These are phyloP conservation scores for Polyommatus iphigenia DNA, from an alignment of 2,888 invertebrate genomes.

Conservation along the genomic window DNA sequence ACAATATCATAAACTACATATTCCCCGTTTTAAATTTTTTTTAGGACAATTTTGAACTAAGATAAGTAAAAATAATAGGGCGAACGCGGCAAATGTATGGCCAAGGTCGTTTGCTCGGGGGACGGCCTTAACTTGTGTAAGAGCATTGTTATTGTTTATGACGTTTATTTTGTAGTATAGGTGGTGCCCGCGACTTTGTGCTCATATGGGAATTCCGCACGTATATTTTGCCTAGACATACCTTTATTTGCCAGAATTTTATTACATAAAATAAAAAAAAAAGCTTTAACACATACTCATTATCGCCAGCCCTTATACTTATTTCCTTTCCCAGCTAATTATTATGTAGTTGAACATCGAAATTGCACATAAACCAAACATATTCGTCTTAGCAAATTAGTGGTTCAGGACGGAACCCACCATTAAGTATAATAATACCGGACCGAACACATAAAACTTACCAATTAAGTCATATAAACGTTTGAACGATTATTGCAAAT, in stretches of 20 bases:
- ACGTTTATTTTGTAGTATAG: neutral
- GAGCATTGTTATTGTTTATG: neutral
- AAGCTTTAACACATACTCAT: too few relatives aligned
- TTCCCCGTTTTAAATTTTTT: too few relatives aligned
- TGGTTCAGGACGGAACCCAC: neutral
- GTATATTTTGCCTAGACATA: too few relatives aligned
- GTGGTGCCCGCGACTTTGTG: too few relatives aligned
- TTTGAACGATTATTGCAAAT: neutral
- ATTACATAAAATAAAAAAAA: too few relatives aligned
- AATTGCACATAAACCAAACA: conserved; percentile 1
- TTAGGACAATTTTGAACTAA: too few relatives aligned
- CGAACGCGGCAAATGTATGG: too few relatives aligned
- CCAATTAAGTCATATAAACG: neutral
- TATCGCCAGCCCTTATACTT: neutral
- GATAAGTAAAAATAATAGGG: too few relatives aligned
- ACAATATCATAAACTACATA: too few relatives aligned
- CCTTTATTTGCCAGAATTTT: too few relatives aligned
- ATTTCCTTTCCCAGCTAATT: neutral
- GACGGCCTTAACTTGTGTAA: conserved; percentile 39
- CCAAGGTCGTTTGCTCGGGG: too few relatives aligned
- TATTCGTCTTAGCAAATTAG: neutral
- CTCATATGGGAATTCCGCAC: too few relatives aligned
- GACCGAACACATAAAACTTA: neutral
- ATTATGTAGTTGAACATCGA: neutral
- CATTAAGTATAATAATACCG: neutral